phyloP scores from a whole-genome alignment of 2,113 vertebrate genomes.

The Rousettus leschenaultii region DNA sequence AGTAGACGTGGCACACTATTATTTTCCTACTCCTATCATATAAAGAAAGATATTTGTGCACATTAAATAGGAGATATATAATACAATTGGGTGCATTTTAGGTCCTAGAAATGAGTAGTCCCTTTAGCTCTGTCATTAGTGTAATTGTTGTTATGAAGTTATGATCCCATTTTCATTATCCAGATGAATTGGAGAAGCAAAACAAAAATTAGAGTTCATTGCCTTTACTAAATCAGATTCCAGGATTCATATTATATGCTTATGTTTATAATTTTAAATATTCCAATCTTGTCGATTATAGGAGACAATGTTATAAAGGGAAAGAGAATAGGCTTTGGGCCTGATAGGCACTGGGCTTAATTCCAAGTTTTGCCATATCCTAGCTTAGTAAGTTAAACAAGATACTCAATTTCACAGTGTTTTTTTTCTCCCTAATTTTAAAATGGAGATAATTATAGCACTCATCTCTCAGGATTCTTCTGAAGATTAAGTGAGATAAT shows the following conservation, averaged over 20 bases:
- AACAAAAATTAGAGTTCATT: conserved; percentile 11
- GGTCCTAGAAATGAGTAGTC: neutral
- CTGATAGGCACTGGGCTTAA: neutral
- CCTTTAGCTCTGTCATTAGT: neutral
- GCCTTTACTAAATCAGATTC: neutral
- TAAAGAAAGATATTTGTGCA: neutral
- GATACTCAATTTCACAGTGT: neutral
- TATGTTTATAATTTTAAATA: conserved; percentile 18
- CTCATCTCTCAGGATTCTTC: neutral
- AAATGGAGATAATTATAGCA: neutral
- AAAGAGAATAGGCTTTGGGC: neutral
- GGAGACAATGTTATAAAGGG: neutral
- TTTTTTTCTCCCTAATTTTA: neutral
- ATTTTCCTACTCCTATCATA: neutral
- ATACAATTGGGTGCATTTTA: neutral
- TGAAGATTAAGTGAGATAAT: conserved; percentile 6
- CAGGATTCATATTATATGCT: neutral
- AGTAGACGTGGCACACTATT: neutral
- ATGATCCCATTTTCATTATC: conserved; percentile 1
- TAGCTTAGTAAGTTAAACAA: neutral
- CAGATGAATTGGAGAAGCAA: neutral
- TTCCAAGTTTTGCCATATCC: neutral
- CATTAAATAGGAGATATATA: neutral
- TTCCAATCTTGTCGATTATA: neutral
- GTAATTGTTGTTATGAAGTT: neutral